Evolutionary conservation across 2,888 invertebrate genomes (phyloP).

Genomic region (Pandemis corylana): DNA sequence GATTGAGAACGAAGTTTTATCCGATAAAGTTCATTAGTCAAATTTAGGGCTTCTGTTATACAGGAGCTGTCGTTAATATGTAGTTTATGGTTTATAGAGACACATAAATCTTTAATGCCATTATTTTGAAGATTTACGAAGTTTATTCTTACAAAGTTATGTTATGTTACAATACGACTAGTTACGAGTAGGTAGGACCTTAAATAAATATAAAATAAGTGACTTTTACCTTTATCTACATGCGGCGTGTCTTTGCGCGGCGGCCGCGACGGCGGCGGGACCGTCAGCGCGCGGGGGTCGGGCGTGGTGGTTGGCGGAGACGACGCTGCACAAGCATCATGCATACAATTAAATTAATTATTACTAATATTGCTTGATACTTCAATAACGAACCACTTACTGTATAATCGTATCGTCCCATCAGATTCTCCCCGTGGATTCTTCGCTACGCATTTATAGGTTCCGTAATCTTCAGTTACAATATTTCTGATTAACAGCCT

Average conservation of each 20-base stretch:
- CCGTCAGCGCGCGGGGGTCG: conserved; percentile 87
- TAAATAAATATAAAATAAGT: background rate
- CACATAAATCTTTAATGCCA: background rate
- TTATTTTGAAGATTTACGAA: background rate
- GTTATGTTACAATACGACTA: no score
- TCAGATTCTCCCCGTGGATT: conserved; percentile 96
- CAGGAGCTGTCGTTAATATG: background rate
- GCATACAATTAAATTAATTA: conserved; percentile 4
- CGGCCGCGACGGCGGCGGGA: conserved; percentile 75
- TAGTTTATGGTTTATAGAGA: background rate
- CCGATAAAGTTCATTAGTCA: background rate
- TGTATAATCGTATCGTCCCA: conserved; percentile 94
- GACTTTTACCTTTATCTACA: conserved; percentile 73
- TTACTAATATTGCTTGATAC: conserved; percentile 3
- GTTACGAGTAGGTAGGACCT: no score
- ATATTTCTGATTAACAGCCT: conserved; percentile 92
- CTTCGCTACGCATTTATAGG: conserved; percentile 95
- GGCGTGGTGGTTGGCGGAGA: conserved; percentile 92
- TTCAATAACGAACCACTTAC: conserved; percentile 86
- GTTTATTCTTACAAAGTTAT: background rate
- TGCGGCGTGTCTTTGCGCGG: conserved; percentile 76
- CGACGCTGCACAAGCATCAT: conserved; percentile 83
- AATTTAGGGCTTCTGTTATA: background rate
- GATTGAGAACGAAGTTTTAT: conserved; percentile 10
- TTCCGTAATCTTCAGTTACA: conserved; percentile 92